Evolutionary conservation across 2,113 vertebrate genomes (phyloP).

Genomic region (Cyphomyrus plagiostoma): DNA sequence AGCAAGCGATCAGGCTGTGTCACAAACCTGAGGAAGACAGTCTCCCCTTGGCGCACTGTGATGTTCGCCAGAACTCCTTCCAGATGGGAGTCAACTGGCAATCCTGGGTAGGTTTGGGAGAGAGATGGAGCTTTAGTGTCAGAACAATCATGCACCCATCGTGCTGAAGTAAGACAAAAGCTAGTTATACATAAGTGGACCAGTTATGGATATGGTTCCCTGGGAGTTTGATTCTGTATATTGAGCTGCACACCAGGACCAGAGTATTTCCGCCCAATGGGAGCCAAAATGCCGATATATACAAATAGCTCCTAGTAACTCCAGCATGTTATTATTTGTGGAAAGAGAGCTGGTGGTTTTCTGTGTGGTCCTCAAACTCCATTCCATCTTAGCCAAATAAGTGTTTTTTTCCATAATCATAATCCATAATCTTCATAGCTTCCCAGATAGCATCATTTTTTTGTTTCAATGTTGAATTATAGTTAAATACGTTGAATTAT

Average conservation of each 20-base stretch:
- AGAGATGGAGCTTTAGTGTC: neutral
- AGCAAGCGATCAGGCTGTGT: neutral
- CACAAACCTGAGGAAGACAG: neutral
- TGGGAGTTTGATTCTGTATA: neutral
- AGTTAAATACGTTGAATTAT: too few species aligned
- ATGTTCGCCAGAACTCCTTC: neutral
- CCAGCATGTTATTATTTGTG: neutral
- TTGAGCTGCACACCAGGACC: neutral
- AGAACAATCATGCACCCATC: neutral
- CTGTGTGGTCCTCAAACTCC: neutral
- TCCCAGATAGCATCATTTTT: too few species aligned
- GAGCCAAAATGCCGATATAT: neutral
- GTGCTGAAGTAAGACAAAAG: neutral
- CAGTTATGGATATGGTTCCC: neutral
- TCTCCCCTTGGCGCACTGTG: slow-evolving; percentile 9
- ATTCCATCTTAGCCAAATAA: neutral
- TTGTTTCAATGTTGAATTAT: too few species aligned
- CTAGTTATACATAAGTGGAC: neutral
- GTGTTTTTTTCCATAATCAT: neutral
- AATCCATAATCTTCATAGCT: neutral
- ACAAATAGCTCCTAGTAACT: neutral
- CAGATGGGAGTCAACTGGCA: neutral
- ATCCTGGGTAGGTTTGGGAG: neutral
- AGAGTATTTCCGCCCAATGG: neutral
- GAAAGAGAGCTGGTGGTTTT: neutral